Conservation (phyloP, 1,140 invertebrate genomes). For the Chelonus insularis region DNA sequence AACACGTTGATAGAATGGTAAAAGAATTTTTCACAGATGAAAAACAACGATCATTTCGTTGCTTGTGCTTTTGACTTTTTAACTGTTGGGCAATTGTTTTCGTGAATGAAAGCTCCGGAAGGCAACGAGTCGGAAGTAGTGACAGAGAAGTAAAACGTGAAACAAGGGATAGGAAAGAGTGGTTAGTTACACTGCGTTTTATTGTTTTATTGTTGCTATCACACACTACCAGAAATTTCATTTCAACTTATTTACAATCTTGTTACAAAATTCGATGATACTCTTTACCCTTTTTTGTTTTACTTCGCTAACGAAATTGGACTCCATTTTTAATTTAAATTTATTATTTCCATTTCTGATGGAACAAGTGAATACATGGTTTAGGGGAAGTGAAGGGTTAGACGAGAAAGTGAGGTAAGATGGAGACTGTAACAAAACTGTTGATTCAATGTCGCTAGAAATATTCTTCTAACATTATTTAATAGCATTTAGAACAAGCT, state of each 20-base stretch:
- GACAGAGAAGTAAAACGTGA: not conserved
- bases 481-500: too few species aligned
- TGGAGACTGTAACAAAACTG: too few species aligned
- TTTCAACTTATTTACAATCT: not conserved
- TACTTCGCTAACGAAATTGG: too few species aligned
- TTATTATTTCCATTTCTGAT: too few species aligned
- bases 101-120: slow-evolving; percentile 1
- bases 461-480: too few species aligned
- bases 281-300: not conserved
- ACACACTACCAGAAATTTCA: not conserved
- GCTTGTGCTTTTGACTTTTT: not conserved
- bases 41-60: not conserved
- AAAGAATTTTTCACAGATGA: not conserved
- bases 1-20: not conserved
- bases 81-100: not conserved
- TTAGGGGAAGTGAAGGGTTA: too few species aligned
- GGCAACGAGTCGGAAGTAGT: not conserved
- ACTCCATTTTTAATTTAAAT: too few species aligned
- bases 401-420: too few species aligned
- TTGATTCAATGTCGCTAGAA: too few species aligned
- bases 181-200: not conserved
- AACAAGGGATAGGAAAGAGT: not conserved
- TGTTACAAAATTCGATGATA: not conserved
- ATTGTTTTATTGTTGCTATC: not conserved
- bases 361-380: too few species aligned